phyloP scores from a whole-genome alignment of 2,113 vertebrate species.

The Pluvianellus socialis region DNA sequence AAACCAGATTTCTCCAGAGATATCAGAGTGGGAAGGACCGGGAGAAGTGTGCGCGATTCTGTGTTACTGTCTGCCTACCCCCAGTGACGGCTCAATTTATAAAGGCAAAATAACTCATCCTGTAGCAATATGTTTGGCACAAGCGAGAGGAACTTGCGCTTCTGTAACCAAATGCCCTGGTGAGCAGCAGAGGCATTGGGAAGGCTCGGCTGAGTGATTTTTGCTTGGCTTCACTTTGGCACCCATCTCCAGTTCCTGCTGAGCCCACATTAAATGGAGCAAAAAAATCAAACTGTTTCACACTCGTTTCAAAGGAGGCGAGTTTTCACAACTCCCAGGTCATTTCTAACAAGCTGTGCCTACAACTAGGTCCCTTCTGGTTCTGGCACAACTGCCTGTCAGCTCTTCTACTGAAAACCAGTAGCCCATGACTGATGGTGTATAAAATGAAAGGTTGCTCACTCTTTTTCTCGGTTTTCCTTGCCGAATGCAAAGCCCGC shows the following conservation, averaged over 20 bases:
- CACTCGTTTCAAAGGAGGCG: not conserved
- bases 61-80: not conserved
- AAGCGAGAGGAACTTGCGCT: not conserved
- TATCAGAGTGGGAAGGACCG: not conserved
- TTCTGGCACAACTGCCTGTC: not conserved
- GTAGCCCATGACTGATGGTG: not conserved
- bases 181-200: not conserved
- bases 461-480: not conserved
- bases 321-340: not conserved
- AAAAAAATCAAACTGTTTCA: not conserved
- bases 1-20: not conserved
- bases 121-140: not conserved
- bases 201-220: not conserved
- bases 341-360: not conserved
- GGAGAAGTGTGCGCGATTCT: not conserved
- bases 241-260: not conserved
- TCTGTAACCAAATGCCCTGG: not conserved
- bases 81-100: not conserved
- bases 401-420: not conserved
- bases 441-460: not conserved
- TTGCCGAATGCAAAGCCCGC: not conserved
- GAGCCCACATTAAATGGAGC: slow-evolving; percentile 25
- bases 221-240: slow-evolving; percentile 14
- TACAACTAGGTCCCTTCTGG: not conserved
- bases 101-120: not conserved